phyloP scores from a whole-genome alignment of 2,888 invertebrate genomes.

The Chamaedrilus cognettii region DNA sequence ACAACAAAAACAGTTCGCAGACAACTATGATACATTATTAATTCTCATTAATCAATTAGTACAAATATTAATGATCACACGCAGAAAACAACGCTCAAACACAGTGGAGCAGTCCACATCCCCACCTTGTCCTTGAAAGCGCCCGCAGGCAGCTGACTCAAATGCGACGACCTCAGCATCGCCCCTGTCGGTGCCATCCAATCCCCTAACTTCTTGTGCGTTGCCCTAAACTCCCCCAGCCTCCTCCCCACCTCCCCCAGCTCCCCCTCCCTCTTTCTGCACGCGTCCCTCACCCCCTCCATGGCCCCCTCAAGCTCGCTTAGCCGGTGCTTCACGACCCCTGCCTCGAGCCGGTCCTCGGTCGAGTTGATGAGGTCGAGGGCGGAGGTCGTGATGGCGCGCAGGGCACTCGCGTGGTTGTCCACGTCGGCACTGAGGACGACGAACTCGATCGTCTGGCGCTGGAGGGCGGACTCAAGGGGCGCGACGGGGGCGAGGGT shows the following conservation, averaged over 20 bases:
- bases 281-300: conserved; percentile 81
- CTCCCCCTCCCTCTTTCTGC: conserved; percentile 77
- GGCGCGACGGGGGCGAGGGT: conserved; percentile 50
- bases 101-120: no score
- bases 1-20: no score
- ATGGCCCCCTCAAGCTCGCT: conserved; percentile 83
- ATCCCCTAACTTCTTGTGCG: conserved; percentile 43
- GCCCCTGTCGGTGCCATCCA: conserved; percentile 49
- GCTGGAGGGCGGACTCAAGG: conserved; percentile 43
- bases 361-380: conserved; percentile 23
- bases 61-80: not conserved
- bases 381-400: conserved; percentile 51
- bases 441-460: conserved; percentile 51
- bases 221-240: conserved; percentile 68
- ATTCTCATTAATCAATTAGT: not conserved
- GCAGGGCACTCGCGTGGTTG: conserved; percentile 82
- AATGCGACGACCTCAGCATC: conserved; percentile 65
- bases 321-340: conserved; percentile 85
- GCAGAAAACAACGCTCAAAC: no score
- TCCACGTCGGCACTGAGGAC: conserved; percentile 78
- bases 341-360: conserved; percentile 79
- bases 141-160: conserved; percentile 64
- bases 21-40: not conserved
- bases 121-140: conserved; percentile 59
- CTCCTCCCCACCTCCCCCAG: conserved; percentile 74